A percentile compares a stretch with the other conserved stretches of the same genome.
phyloP scores from a whole-genome alignment of 2,113 vertebrate genomes.

The Ophiodon elongatus region DNA sequence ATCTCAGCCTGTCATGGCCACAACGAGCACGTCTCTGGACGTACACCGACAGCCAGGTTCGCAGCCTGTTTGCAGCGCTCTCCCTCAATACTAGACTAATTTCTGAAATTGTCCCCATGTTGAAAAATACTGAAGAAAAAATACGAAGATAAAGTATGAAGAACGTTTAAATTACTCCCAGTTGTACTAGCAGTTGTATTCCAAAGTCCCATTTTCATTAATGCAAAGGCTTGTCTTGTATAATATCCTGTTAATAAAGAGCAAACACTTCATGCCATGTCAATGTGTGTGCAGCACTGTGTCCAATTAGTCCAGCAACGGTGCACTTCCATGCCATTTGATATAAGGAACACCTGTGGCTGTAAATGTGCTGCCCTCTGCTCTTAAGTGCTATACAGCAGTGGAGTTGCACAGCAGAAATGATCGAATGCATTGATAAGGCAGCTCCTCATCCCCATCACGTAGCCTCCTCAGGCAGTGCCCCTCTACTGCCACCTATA shows the following conservation, averaged over 20 bases:
- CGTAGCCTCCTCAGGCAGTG: constrained; percentile 20
- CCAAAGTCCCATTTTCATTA: background rate
- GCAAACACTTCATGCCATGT: background rate
- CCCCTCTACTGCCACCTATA: constrained; percentile 72
- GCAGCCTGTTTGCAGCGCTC: no score
- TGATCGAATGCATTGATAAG: constrained; percentile 14
- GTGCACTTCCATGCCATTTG: background rate
- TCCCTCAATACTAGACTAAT: no score
- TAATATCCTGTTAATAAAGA: background rate
- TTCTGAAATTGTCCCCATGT: no score
- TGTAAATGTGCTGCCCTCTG: background rate
- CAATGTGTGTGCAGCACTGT: background rate
- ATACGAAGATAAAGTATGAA: no score
- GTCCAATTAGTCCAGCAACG: background rate
- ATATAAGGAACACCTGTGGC: background rate
- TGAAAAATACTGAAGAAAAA: no score
- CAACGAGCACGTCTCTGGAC: no score
- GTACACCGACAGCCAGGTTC: no score
- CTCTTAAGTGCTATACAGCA: background rate
- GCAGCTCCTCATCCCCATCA: background rate
- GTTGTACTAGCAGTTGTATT: background rate
- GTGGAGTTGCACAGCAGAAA: background rate
- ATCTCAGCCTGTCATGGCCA: no score
- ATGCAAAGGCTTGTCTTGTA: background rate
- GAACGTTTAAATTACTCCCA: background rate